These are phyloP conservation scores for Takifugu rubripes DNA, from an alignment of 2,797 vertebrate genomes.

Conservation along the genomic window DNA sequence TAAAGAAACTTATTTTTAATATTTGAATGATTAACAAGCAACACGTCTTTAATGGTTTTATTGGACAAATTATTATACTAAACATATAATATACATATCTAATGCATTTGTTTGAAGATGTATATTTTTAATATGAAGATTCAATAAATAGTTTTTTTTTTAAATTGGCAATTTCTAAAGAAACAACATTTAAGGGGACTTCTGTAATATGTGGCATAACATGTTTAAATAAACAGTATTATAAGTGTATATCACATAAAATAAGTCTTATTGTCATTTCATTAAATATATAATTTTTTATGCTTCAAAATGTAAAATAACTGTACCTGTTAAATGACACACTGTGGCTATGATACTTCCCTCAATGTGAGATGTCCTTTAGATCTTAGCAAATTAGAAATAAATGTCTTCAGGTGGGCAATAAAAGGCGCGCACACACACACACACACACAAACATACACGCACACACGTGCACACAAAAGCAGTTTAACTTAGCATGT, in stretches of 20 bases:
- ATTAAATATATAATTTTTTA: too few relatives aligned
- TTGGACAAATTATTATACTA: neutral
- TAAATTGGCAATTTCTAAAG: neutral
- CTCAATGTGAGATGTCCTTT: too few relatives aligned
- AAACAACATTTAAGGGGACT: too few relatives aligned
- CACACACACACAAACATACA: constrained; percentile 39
- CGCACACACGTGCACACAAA: constrained; percentile 40
- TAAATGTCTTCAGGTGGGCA: constrained; percentile 51
- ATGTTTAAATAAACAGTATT: too few relatives aligned
- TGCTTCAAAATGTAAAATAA: too few relatives aligned
- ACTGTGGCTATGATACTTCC: too few relatives aligned
- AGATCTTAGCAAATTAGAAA: constrained; percentile 7
- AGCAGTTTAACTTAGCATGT: constrained; percentile 43
- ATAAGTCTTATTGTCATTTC: too few relatives aligned
- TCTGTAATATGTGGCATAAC: too few relatives aligned
- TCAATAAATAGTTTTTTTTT: neutral
- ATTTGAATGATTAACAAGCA: too few relatives aligned
- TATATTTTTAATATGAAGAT: neutral
- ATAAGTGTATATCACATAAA: too few relatives aligned
- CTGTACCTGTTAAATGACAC: too few relatives aligned
- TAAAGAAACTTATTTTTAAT: too few relatives aligned
- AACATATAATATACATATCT: neutral
- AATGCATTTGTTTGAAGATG: neutral
- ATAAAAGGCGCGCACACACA: neutral
- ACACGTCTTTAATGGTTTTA: neutral